phyloP scores from a whole-genome alignment of 2,113 vertebrate genomes.

The Cathartes aura region DNA sequence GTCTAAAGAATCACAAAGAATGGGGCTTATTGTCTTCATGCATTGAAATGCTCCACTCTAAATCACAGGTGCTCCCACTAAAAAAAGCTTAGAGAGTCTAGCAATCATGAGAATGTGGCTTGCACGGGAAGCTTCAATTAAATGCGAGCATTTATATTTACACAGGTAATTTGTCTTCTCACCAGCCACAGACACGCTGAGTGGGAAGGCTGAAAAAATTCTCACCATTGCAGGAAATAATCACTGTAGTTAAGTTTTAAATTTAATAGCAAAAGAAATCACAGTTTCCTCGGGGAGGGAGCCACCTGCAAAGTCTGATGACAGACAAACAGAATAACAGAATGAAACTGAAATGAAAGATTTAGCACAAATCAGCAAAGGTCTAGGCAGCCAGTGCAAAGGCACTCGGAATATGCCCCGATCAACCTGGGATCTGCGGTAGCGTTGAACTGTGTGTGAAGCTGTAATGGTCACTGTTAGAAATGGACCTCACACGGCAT shows the following conservation, averaged over 20 bases:
- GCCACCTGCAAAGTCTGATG: background rate
- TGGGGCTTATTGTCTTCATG: background rate
- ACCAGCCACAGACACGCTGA: background rate
- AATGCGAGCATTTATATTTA: constrained; percentile 1
- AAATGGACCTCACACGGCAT: background rate
- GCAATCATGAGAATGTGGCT: background rate
- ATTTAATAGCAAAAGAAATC: constrained; percentile 2
- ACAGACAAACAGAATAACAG: background rate
- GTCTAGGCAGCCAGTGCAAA: background rate
- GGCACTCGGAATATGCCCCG: background rate
- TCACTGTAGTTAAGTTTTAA: background rate
- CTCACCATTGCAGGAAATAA: background rate
- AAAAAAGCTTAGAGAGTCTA: background rate
- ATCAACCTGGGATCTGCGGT: background rate
- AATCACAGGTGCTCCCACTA: background rate
- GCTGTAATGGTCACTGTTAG: background rate
- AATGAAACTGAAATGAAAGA: background rate
- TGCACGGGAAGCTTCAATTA: constrained; percentile 3
- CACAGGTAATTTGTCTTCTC: constrained; percentile 32
- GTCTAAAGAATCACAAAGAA: background rate
- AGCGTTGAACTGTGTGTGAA: background rate
- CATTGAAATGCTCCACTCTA: background rate
- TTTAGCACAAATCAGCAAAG: background rate
- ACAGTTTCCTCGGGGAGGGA: background rate
- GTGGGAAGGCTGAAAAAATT: constrained; percentile 22